Evolutionary conservation across 35 echinoderm and acorn worm species (phyloP).

Genomic region (Eucidaris tribuloides): DNA sequence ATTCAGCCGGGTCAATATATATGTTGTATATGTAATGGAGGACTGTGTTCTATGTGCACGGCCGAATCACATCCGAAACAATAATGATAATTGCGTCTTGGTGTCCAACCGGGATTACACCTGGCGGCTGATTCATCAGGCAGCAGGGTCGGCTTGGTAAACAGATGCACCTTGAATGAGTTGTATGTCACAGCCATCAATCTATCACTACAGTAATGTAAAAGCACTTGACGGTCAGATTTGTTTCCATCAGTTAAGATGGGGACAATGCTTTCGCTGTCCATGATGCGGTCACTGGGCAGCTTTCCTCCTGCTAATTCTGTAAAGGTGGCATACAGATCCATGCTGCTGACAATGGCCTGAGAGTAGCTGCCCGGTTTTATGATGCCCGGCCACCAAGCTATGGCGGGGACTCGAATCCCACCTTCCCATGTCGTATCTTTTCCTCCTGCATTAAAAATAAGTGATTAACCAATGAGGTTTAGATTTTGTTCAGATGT

Average conservation of each 20-base stretch:
- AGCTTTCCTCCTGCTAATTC: slow-evolving; percentile 55
- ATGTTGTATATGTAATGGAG: too few species aligned
- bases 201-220: slow-evolving; percentile 74
- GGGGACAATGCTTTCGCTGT: slow-evolving; percentile 60
- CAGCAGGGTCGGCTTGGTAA: neutral
- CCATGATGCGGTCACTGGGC: slow-evolving; percentile 60
- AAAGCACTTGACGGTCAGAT: slow-evolving; percentile 22
- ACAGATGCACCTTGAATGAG: slow-evolving; percentile 37
- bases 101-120: neutral
- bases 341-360: slow-evolving; percentile 76
- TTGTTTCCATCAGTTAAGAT: slow-evolving; percentile 24
- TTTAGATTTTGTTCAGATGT: too few species aligned
- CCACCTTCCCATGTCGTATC: slow-evolving; percentile 85
- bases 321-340: slow-evolving; percentile 63
- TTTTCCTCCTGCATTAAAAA: slow-evolving; percentile 76
- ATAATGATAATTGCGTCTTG: neutral
- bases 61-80: neutral
- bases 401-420: slow-evolving; percentile 81
- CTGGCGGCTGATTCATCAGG: neutral
- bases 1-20: too few species aligned
- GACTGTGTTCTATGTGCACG: too few species aligned
- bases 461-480: too few species aligned
- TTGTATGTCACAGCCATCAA: slow-evolving; percentile 69
- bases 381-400: slow-evolving; percentile 85
- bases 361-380: slow-evolving; percentile 25